These are phyloP conservation scores for Tachyglossus aculeatus DNA, from an alignment of 2,797 vertebrate genomes.

Conservation along the genomic window DNA sequence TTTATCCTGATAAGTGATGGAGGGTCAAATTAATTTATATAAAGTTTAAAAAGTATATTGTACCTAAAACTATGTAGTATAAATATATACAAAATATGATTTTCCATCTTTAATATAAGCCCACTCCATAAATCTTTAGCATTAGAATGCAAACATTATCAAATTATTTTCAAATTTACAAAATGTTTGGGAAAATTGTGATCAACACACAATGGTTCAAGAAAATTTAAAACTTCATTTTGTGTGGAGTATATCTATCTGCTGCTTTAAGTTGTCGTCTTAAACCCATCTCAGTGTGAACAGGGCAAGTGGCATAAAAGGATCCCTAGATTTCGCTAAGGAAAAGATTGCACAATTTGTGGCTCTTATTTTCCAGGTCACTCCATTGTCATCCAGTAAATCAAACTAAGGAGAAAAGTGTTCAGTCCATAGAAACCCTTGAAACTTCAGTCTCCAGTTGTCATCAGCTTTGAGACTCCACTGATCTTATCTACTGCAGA, in stretches of 20 bases:
- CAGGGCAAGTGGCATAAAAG: conserved; percentile 12
- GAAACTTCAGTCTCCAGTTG: conserved; percentile 56
- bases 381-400: conserved; percentile 61
- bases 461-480: conserved; percentile 53
- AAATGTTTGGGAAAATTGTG: too few species aligned
- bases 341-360: conserved; percentile 48
- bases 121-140: too few species aligned
- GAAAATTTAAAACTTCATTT: not conserved
- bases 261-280: conserved; percentile 26
- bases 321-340: conserved; percentile 17
- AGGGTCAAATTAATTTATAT: too few species aligned
- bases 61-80: too few species aligned
- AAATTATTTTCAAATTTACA: too few species aligned
- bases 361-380: conserved; percentile 67
- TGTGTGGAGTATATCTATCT: conserved; percentile 7
- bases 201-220: not conserved
- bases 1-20: too few species aligned
- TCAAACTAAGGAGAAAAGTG: conserved; percentile 31
- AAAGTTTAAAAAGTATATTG: too few species aligned
- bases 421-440: conserved; percentile 27
- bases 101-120: too few species aligned
- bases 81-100: too few species aligned
- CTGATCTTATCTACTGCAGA: conserved; percentile 68
- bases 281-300: conserved; percentile 30
- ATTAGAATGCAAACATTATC: too few species aligned